Percentiles rank a stretch among this genome's conserved stretches.
Evolutionary conservation across 1,140 invertebrate species (phyloP).

Genomic region (Spodoptera litura): DNA sequence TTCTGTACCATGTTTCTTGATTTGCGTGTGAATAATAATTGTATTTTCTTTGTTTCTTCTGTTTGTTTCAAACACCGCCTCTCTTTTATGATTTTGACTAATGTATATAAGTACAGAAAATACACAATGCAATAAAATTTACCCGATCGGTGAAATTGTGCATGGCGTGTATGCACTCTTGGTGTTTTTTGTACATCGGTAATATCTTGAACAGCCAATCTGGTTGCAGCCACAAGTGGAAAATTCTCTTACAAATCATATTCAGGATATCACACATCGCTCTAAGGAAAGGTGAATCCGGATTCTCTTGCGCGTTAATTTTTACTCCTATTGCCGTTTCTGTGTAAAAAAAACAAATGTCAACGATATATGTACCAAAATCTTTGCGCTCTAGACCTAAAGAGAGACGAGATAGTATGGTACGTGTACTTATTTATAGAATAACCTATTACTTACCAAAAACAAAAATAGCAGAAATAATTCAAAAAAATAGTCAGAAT

Average conservation of each 20-base stretch:
- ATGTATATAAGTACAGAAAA: no score
- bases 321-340: conserved; percentile 81
- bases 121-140: no score
- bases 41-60: no score
- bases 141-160: conserved; percentile 76
- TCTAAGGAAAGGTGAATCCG: conserved; percentile 67
- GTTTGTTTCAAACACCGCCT: no score
- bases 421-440: no score
- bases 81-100: no score
- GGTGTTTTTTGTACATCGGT: conserved; percentile 61
- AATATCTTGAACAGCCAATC: conserved; percentile 78
- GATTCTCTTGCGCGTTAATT: conserved; percentile 72
- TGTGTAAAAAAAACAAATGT: conserved; percentile 50
- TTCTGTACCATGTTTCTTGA: no score
- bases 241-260: conserved; percentile 75
- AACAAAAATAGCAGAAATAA: background rate
- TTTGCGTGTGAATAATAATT: no score
- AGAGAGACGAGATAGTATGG: no score
- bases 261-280: conserved; percentile 65
- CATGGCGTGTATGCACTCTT: conserved; percentile 60
- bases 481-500: conserved; percentile 11
- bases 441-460: background rate
- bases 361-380: background rate
- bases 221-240: conserved; percentile 81
- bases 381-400: background rate